Percentiles rank a stretch among this genome's conserved stretches.
Evolutionary conservation across 1,140 invertebrate species (phyloP).

Genomic region (Frieseomelitta varia): DNA sequence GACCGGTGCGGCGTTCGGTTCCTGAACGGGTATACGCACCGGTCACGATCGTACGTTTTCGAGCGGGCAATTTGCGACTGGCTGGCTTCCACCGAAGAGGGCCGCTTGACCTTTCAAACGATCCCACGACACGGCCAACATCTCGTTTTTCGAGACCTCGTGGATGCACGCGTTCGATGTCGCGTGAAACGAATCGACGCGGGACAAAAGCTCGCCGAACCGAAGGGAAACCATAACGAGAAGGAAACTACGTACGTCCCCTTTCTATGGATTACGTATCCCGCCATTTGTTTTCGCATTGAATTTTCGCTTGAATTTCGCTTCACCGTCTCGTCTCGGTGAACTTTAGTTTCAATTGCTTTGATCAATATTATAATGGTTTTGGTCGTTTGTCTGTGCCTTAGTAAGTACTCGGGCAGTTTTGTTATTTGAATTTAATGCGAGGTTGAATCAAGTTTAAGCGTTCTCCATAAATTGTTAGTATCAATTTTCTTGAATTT

Average conservation of each 20-base stretch:
- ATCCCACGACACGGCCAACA: slow-evolving; percentile 23
- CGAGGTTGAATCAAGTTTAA: too few relatives aligned
- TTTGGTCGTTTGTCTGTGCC: neutral
- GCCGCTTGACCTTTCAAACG: slow-evolving; percentile 35
- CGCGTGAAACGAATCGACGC: neutral
- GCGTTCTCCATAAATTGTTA: too few relatives aligned
- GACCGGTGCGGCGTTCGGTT: slow-evolving; percentile 13
- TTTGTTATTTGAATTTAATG: too few relatives aligned
- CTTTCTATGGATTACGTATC: neutral
- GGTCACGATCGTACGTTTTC: slow-evolving; percentile 52
- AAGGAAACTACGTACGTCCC: neutral
- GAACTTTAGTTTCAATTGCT: neutral
- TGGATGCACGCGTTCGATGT: slow-evolving; percentile 19
- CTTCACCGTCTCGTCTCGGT: neutral
- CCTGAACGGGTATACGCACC: slow-evolving; percentile 30
- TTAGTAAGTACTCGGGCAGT: too few relatives aligned
- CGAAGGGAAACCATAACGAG: neutral
- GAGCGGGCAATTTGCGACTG: slow-evolving; percentile 43
- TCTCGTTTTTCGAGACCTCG: slow-evolving; percentile 11
- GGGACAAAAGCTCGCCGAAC: neutral
- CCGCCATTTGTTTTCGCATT: neutral
- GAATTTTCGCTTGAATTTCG: neutral
- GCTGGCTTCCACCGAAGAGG: slow-evolving; percentile 21
- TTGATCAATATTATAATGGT: neutral
- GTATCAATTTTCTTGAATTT: too few relatives aligned